Percentiles rank a stretch among this genome's conserved stretches.
Conservation (phyloP, 1,140 invertebrate genomes). For the Heliothis subflexa region DNA sequence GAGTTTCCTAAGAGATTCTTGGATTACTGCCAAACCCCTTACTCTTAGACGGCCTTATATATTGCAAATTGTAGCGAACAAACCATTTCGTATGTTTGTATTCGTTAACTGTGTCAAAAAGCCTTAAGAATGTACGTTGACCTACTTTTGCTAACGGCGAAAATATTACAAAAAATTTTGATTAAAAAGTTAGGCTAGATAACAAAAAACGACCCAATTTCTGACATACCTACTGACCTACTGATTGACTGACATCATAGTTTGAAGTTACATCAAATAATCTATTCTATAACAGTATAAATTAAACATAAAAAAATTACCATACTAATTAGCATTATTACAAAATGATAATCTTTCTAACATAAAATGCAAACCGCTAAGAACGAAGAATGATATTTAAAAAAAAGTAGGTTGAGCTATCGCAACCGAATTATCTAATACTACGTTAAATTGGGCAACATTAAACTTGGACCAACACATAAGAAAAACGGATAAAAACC, state of each 20-base stretch:
- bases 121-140: neutral
- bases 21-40: constrained; percentile 17
- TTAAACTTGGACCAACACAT: constrained; percentile 34
- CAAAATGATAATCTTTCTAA: constrained; percentile 24
- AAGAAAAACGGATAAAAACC: constrained; percentile 20
- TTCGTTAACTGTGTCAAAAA: neutral
- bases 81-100: neutral
- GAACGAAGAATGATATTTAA: constrained; percentile 40
- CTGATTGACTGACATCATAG: constrained; percentile 11
- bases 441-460: constrained; percentile 38
- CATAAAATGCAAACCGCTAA: constrained; percentile 1
- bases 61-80: neutral
- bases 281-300: constrained; percentile 16
- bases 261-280: neutral
- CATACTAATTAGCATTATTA: constrained; percentile 41
- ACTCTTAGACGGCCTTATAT: neutral
- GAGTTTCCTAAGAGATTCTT: constrained; percentile 29
- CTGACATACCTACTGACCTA: neutral
- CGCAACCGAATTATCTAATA: constrained; percentile 45
- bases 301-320: constrained; percentile 17
- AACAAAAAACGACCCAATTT: neutral
- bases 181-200: neutral
- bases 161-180: neutral
- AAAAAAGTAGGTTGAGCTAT: constrained; percentile 43
- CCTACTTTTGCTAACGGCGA: neutral